Conservation (phyloP, 2,888 invertebrate species). For the Drosophila emarginata region DNA sequence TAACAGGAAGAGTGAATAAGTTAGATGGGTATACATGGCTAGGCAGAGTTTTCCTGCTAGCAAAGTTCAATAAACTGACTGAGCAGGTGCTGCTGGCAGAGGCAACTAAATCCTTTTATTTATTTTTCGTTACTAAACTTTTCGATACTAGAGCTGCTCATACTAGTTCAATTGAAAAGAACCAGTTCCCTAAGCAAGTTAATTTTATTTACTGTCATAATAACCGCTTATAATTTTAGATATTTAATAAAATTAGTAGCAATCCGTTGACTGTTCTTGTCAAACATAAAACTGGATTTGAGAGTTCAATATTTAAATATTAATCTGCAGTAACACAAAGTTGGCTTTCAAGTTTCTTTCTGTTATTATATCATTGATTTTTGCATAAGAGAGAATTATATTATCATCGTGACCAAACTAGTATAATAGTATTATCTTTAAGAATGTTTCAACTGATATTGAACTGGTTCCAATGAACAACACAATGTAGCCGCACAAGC, state of each 20-base stretch:
- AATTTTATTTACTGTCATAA: no score
- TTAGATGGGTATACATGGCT: neutral
- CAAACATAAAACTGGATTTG: neutral
- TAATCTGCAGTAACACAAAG: neutral
- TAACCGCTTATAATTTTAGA: no score
- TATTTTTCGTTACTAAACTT: neutral
- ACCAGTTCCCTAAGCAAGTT: no score
- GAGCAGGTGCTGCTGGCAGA: constrained; percentile 2
- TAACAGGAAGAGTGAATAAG: neutral
- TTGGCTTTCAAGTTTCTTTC: no score
- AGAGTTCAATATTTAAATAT: neutral
- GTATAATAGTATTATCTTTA: no score
- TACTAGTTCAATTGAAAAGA: neutral
- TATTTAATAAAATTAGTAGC: no score
- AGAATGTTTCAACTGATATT: neutral
- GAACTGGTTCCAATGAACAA: neutral
- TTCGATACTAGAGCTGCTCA: neutral
- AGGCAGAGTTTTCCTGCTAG: constrained; percentile 2
- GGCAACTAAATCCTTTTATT: neutral
- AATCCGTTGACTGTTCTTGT: neutral
- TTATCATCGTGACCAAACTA: no score
- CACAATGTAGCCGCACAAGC: neutral
- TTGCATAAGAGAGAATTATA: no score
- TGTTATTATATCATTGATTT: no score
- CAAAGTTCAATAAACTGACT: constrained; percentile 42